Evolutionary conservation across 2,113 vertebrate species (phyloP), one percentile per base, ranked within the genome.

Genomic region (Cynoglossus semilaevis): DNA sequence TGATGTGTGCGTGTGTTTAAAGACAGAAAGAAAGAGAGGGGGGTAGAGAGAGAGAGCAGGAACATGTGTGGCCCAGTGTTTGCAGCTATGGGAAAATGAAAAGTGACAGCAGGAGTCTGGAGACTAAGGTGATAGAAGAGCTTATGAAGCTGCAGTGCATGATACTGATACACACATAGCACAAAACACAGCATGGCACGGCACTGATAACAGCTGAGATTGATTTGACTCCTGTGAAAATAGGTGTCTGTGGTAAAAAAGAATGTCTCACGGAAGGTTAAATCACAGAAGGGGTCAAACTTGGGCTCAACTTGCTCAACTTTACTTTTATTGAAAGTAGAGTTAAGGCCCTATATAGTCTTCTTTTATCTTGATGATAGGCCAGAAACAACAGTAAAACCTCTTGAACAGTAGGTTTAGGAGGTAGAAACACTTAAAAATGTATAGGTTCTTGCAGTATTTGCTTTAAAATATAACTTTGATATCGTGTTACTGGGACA

Each of bases 131-230:
- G 81, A 87, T 87, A 87, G 87, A 74, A 56, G 66, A 74, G 84
- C 60, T 81, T 77, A 83, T 85, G 83, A 87, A 83, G 82, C 81
- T 38, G 34, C 58, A 15, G 72, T 7, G 52, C 77, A 74, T 76
- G 72, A 78, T 72, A 76, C 62, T 29, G 71, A 82, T 87, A 77
- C 74, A 80, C 84, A 88, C 62, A 67, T 8, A 87, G 35, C 89
- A 87, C 70, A 85, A 79, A 88, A 50, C 77, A 44, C 74, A 80
- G 76, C 69, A 63, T 73, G 85, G 86, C 81, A 72, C 50, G 63
- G 74, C 69, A 77, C 76, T 74, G 88, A 89, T 89, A 88, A 88
- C 78, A 85, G 81, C 84, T 71, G 51, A 81, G 82, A 84, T 78
- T 79, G 66, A 83, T 76, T 61, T 60, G 60, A 82, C 67, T 72